A percentile compares a stretch with the other conserved stretches of the same genome.
Evolutionary conservation across 2,797 vertebrate genomes (phyloP).

Genomic region (Acrossocheilus wenchowensis): DNA sequence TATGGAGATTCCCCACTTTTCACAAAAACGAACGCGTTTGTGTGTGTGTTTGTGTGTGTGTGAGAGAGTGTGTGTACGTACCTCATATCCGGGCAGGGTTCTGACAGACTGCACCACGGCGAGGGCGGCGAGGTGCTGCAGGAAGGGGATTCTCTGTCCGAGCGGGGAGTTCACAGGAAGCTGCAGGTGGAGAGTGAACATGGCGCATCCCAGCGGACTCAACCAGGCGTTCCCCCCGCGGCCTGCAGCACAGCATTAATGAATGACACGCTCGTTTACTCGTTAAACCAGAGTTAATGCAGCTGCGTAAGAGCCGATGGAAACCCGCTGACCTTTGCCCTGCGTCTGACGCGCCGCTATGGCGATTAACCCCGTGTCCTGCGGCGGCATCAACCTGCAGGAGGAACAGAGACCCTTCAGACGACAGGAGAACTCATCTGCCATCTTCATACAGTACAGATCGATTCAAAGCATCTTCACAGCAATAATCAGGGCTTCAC

Average conservation of each 20-base stretch:
- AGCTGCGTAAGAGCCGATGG: constrained; percentile 34
- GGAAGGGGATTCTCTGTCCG: constrained; percentile 90
- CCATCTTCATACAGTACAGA: not conserved
- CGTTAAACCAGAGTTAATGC: constrained; percentile 29
- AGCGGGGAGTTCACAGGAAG: constrained; percentile 84
- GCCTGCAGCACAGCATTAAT: constrained; percentile 73
- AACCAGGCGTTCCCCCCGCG: constrained; percentile 90
- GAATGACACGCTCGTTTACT: not conserved
- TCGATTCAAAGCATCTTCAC: not conserved
- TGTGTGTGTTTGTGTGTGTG: too few species aligned
- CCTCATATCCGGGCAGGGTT: constrained; percentile 90
- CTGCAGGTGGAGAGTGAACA: constrained; percentile 82
- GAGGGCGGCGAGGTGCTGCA: constrained; percentile 91
- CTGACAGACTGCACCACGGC: constrained; percentile 90
- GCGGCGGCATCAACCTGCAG: constrained; percentile 86
- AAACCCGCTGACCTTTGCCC: constrained; percentile 86
- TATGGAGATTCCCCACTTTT: too few species aligned
- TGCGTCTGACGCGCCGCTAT: constrained; percentile 86
- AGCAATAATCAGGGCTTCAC: too few species aligned
- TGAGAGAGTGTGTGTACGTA: constrained; percentile 57
- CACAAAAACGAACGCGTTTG: too few species aligned
- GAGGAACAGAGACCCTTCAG: constrained; percentile 51
- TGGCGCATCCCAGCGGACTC: constrained; percentile 88
- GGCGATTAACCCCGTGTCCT: constrained; percentile 88
- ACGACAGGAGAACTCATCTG: not conserved